Evolutionary conservation across 2,888 invertebrate species (phyloP), one percentile per base, ranked within the genome.

Genomic region (Hymenopus coronatus): DNA sequence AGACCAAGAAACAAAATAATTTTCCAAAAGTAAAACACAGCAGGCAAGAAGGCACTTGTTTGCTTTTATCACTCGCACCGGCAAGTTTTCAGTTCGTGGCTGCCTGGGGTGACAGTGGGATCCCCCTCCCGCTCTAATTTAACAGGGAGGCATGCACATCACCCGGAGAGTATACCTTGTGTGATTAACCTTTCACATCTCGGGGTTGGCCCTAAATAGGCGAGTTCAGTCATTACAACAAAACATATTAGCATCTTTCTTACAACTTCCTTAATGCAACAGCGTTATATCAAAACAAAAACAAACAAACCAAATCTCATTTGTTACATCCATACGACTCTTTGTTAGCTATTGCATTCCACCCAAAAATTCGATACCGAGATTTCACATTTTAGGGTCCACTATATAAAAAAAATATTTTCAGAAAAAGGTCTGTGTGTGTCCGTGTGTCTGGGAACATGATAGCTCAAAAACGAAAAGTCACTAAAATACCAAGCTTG

Each of bases 131-230:
- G 54, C 54, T 25, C 54, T 70, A 70, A 70, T 70, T 70, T 70
- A 70, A 70, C 54, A 70, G 20, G 20, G 54, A 20, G 20, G 54
- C 54, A 70, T 70, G 54, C 25, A 70, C 54, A 70, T 70, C 54
- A 70, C 14, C 14, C 9, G 9, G 40, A 40, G 40, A 40, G 40
- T 40, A 40, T 20, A 20, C 54, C 70, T 82, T 89, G 89, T 89
- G 54, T 89, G 89, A 89, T 89, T 89, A 89, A 89, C 89, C 89
- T 89, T 85, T 88, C 85, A 30, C 84, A 88, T 88, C 85, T 84
- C 81, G 40, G 33, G 88, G 88, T 88, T 85, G 85, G 54, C 20
- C 46, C 28, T 84, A 88, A 88, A 83, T 84, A 88, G 88, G 83
- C 54, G 20, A 70, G 54, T 4, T 4, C 1, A 70, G 25, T 25